Evolutionary conservation across 2,113 vertebrate species (phyloP).

Genomic region (Piliocolobus tephrosceles): DNA sequence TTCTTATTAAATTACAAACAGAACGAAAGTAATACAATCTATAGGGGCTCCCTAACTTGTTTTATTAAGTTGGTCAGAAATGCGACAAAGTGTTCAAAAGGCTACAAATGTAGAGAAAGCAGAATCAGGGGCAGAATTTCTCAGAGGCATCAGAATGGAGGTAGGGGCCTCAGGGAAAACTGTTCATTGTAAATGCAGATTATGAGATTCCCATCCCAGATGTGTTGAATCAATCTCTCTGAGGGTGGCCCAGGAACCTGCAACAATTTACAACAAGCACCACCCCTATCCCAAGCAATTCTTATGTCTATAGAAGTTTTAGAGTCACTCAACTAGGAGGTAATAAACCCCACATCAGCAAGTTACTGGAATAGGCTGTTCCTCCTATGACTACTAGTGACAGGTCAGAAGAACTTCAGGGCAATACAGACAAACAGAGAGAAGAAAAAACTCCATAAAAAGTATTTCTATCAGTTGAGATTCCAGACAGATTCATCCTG

Average conservation of each 20-base stretch:
- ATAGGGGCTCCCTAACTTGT: neutral
- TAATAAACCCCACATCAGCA: neutral
- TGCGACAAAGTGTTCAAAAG: neutral
- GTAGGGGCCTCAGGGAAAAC: rapidly evolving
- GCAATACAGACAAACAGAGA: neutral
- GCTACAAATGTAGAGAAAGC: neutral
- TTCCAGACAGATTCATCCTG: neutral
- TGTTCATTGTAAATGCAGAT: neutral
- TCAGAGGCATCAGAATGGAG: neutral
- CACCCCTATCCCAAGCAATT: neutral
- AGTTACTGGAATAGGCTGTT: neutral
- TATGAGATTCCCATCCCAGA: neutral
- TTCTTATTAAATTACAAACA: neutral
- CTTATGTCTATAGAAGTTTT: neutral
- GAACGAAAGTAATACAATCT: neutral
- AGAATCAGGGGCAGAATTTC: neutral
- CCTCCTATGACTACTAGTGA: neutral
- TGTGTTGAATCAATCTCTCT: neutral
- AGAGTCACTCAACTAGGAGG: neutral
- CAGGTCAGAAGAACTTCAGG: neutral
- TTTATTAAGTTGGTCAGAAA: neutral
- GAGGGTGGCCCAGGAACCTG: neutral
- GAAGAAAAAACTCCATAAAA: neutral
- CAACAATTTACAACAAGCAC: neutral
- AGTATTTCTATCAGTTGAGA: neutral